A percentile compares a stretch with the other conserved stretches of the same genome.
These are phyloP conservation scores for Typhlomys cinereus DNA, from an alignment of 2,113 vertebrate genomes.

Conservation along the genomic window DNA sequence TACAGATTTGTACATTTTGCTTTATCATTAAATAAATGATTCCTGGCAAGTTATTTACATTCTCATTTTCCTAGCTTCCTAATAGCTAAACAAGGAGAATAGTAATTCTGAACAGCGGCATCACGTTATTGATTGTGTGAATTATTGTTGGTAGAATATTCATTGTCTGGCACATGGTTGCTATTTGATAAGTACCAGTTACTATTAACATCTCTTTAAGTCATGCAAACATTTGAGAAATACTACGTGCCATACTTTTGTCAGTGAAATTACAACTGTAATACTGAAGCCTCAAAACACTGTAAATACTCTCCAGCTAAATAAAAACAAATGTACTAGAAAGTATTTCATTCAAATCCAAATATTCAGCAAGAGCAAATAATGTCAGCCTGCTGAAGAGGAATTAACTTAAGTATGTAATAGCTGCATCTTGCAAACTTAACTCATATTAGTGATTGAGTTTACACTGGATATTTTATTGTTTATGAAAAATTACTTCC, in stretches of 20 bases:
- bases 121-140: neutral
- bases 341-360: neutral
- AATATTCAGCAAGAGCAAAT: neutral
- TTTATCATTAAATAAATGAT: neutral
- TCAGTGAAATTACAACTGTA: neutral
- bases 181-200: slow-evolving; percentile 15
- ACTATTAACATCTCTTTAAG: neutral
- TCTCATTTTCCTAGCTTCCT: neutral
- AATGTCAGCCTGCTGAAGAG: neutral
- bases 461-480: neutral
- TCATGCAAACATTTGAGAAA: neutral
- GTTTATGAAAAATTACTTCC: neutral
- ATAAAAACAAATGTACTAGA: neutral
- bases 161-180: neutral
- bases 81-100: neutral
- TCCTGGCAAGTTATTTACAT: neutral
- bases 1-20: neutral
- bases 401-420: neutral
- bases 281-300: neutral
- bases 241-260: neutral
- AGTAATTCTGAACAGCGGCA: neutral
- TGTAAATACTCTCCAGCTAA: neutral
- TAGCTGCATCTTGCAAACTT: neutral
- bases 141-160: neutral
- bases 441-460: neutral